These are phyloP conservation scores for Premnoplex brunnescens DNA, from an alignment of 2,797 vertebrate species.

Conservation along the genomic window DNA sequence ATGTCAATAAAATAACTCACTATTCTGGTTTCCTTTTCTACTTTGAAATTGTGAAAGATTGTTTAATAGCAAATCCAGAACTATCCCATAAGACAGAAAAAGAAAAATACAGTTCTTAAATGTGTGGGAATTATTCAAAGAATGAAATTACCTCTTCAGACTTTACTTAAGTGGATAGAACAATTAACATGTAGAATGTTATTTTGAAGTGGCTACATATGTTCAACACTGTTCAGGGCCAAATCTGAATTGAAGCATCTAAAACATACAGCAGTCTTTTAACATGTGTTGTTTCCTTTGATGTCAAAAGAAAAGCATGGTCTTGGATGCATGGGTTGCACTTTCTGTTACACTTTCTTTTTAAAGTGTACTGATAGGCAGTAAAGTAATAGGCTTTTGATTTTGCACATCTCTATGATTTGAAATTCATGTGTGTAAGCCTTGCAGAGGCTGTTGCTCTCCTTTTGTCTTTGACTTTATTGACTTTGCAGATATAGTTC, in stretches of 20 bases:
- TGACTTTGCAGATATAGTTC: background rate
- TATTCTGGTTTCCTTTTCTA: background rate
- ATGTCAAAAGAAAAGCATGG: background rate
- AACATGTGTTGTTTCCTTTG: background rate
- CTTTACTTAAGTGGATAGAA: background rate
- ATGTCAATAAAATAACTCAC: background rate
- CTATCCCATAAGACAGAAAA: background rate
- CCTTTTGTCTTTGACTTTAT: background rate
- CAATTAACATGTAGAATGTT: background rate
- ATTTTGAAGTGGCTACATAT: background rate
- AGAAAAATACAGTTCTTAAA: background rate
- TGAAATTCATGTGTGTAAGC: background rate
- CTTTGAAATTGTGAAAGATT: background rate
- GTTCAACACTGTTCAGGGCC: background rate
- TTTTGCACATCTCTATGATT: background rate
- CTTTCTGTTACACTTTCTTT: background rate
- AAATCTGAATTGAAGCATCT: background rate
- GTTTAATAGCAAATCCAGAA: background rate
- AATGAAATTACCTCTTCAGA: background rate
- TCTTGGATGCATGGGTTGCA: background rate
- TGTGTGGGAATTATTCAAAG: background rate
- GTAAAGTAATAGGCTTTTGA: background rate
- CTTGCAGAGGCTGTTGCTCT: background rate
- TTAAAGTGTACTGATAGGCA: background rate
- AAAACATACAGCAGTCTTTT: background rate